Evolutionary conservation across 1,140 invertebrate genomes (phyloP).

Genomic region (Chionoecetes opilio): DNA sequence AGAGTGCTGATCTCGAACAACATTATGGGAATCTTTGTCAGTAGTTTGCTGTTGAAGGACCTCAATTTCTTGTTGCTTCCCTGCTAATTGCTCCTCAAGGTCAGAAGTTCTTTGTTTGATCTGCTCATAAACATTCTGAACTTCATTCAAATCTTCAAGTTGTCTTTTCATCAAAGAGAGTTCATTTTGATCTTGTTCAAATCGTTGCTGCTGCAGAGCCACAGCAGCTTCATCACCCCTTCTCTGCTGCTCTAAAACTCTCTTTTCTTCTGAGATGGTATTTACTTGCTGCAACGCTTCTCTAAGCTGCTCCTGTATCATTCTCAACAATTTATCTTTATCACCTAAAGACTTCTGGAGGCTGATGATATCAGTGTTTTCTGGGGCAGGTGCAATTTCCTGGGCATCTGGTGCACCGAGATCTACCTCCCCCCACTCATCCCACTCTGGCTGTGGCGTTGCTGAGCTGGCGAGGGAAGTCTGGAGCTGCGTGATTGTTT

Average conservation of each 20-base stretch:
- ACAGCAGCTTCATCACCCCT: constrained; percentile 46
- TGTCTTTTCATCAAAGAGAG: neutral
- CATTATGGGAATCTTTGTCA: neutral
- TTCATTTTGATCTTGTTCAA: constrained; percentile 68
- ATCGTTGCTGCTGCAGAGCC: constrained; percentile 56
- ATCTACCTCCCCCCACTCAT: constrained; percentile 79
- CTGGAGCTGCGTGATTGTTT: constrained; percentile 78
- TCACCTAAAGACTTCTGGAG: constrained; percentile 72
- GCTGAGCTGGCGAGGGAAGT: constrained; percentile 69
- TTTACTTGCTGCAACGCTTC: constrained; percentile 68
- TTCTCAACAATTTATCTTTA: constrained; percentile 75
- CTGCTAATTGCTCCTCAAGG: constrained; percentile 34
- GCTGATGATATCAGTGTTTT: constrained; percentile 47
- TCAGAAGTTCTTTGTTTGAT: constrained; percentile 32
- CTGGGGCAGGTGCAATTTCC: neutral
- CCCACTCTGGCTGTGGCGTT: constrained; percentile 45
- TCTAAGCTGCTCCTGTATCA: constrained; percentile 78
- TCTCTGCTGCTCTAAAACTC: constrained; percentile 69
- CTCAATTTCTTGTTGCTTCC: constrained; percentile 59
- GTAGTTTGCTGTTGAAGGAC: constrained; percentile 43
- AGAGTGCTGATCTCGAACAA: neutral
- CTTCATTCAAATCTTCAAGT: neutral
- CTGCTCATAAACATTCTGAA: constrained; percentile 55
- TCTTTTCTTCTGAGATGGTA: constrained; percentile 73
- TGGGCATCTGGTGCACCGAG: constrained; percentile 66